Evolutionary conservation across 2,888 invertebrate species (phyloP).

Genomic region (Spilarctia lutea): DNA sequence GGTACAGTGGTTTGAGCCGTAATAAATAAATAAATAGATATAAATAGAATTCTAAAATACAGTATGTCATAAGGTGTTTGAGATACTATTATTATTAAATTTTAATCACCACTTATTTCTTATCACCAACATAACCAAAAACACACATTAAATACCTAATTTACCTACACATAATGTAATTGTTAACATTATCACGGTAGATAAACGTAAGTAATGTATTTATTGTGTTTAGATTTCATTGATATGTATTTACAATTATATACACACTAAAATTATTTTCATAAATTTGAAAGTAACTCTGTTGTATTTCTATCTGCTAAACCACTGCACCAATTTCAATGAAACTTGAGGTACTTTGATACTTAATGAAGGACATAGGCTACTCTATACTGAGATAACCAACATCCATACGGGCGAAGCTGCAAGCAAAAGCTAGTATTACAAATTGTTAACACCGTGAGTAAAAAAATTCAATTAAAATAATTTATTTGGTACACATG

Average conservation of each 20-base stretch:
- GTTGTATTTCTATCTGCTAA: too few relatives aligned
- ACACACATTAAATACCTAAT: neutral
- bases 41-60: too few relatives aligned
- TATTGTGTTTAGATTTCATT: constrained; percentile 7
- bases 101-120: neutral
- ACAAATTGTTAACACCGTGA: neutral
- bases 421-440: neutral
- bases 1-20: too few relatives aligned
- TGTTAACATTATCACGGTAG: neutral
- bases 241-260: neutral
- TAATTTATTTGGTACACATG: neutral
- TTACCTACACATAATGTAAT: neutral
- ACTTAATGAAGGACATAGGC: too few relatives aligned
- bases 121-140: neutral
- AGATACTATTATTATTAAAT: neutral
- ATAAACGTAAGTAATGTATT: neutral
- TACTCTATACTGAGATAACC: too few relatives aligned
- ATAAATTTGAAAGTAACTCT: too few relatives aligned
- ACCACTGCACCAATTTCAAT: too few relatives aligned
- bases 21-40: too few relatives aligned
- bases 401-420: too few relatives aligned
- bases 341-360: too few relatives aligned
- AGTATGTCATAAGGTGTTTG: neutral
- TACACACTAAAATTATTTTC: neutral
- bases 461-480: too few relatives aligned